Evolutionary conservation across 2,113 vertebrate genomes (phyloP).

Genomic region (Aix galericulata): DNA sequence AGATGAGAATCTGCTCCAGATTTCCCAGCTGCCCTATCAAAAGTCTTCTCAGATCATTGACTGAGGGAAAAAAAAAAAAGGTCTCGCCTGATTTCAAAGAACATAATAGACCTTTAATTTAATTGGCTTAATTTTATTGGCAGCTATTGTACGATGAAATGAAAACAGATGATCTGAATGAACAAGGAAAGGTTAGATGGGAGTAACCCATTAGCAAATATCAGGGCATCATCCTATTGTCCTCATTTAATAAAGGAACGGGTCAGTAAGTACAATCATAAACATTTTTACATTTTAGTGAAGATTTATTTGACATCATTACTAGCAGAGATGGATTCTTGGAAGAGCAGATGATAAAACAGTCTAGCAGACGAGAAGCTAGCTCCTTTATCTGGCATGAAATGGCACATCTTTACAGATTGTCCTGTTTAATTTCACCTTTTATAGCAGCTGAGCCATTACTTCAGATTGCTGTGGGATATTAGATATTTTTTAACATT

Average conservation of each 20-base stretch:
- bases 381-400: not conserved
- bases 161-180: constrained; percentile 61
- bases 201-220: constrained; percentile 64
- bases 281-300: constrained; percentile 63
- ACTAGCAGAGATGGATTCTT: constrained; percentile 17
- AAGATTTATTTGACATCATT: constrained; percentile 62
- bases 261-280: constrained; percentile 49
- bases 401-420: not conserved
- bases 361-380: constrained; percentile 4
- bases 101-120: constrained; percentile 65
- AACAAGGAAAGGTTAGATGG: constrained; percentile 56
- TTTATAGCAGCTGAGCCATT: not conserved
- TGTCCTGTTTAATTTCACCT: constrained; percentile 19
- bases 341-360: constrained; percentile 11
- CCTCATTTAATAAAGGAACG: constrained; percentile 57
- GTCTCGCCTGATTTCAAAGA: constrained; percentile 43
- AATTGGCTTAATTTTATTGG: constrained; percentile 68
- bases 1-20: constrained; percentile 44
- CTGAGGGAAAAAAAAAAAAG: constrained; percentile 34
- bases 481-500: not conserved
- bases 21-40: constrained; percentile 59
- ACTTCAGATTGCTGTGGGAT: not conserved
- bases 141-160: constrained; percentile 56
- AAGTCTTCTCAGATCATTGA: constrained; percentile 26
- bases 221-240: constrained; percentile 50